phyloP scores from a whole-genome alignment of 2,113 vertebrate genomes.

The Hydrochoerus hydrochaeris region DNA sequence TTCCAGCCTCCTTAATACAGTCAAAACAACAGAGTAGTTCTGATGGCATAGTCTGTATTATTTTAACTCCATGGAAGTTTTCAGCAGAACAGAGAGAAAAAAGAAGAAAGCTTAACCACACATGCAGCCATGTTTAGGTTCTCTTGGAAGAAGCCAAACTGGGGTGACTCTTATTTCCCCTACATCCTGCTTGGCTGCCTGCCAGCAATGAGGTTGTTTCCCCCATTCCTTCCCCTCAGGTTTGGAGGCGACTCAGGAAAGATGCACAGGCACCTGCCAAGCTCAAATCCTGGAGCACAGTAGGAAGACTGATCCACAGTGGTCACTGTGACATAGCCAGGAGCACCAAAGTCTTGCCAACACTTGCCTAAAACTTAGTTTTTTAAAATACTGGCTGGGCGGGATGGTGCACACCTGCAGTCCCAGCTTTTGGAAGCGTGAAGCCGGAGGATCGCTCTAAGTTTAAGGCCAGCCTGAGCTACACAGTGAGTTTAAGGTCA shows the following conservation, averaged over 20 bases:
- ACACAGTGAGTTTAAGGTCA: not conserved
- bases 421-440: not conserved
- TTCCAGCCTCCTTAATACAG: not conserved
- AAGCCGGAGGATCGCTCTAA: not conserved
- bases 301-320: not conserved
- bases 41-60: not conserved
- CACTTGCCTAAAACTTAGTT: not conserved
- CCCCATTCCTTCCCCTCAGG: not conserved
- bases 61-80: not conserved
- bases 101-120: too few species aligned
- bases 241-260: not conserved
- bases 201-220: fast-evolving
- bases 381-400: not conserved
- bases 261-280: fast-evolving
- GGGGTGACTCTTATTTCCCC: not conserved
- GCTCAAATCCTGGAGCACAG: fast-evolving
- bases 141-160: fast-evolving
- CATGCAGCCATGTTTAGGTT: fast-evolving
- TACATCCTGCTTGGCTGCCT: fast-evolving
- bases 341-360: not conserved
- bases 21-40: not conserved
- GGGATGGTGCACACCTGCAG: not conserved
- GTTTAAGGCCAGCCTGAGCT: not conserved
- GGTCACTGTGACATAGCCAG: not conserved
- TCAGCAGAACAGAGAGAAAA: not conserved